Conservation (phyloP, 1,140 invertebrate genomes). For the Myzus persicae region DNA sequence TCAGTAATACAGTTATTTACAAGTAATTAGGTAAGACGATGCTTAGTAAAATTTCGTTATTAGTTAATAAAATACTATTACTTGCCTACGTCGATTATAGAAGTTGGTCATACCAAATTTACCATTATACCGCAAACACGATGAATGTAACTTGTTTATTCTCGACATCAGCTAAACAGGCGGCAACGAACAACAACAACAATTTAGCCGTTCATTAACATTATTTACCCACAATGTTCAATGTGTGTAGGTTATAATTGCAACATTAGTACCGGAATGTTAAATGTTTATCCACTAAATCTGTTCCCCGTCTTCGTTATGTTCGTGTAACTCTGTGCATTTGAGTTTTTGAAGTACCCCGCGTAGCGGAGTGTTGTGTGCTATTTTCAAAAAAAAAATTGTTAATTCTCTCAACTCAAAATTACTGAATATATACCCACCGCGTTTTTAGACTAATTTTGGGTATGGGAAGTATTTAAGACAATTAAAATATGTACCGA, state of each 20-base stretch:
- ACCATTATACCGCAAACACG: too few species aligned
- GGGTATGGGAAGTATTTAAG: neutral
- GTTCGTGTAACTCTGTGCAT: neutral
- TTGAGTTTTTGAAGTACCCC: neutral
- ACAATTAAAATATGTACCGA: neutral
- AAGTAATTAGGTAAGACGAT: neutral
- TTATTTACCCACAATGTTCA: neutral
- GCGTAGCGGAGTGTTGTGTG: too few species aligned
- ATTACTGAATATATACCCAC: too few species aligned
- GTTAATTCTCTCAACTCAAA: too few species aligned
- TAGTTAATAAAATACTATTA: neutral
- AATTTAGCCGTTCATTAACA: neutral
- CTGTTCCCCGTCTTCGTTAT: neutral
- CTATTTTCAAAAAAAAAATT: too few species aligned
- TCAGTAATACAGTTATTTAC: neutral
- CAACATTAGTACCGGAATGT: neutral
- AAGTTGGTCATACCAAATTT: neutral
- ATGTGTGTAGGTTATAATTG: neutral
- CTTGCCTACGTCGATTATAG: neutral
- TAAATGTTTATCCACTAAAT: neutral
- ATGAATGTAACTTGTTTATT: too few species aligned
- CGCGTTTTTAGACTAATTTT: too few species aligned
- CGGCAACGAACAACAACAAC: neutral
- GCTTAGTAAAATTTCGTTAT: too few species aligned
- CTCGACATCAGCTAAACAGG: neutral